A percentile compares a stretch with the other conserved stretches of the same genome.
Evolutionary conservation across 2,113 vertebrate genomes (phyloP).

Genomic region (Trogon surrucura): DNA sequence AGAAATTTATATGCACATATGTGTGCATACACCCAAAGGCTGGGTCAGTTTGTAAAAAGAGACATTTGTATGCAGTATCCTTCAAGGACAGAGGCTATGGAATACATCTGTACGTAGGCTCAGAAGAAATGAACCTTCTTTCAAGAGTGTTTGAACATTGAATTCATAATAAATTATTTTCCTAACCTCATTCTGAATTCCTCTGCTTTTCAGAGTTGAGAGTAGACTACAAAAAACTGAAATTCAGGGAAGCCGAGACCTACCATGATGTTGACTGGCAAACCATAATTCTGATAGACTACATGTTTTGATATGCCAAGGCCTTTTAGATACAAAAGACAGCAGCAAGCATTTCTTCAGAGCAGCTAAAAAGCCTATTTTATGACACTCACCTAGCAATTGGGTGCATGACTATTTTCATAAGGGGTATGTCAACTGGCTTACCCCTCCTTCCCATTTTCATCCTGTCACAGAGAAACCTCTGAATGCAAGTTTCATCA

Average conservation of each 20-base stretch:
- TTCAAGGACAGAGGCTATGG: not conserved
- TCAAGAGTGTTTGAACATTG: not conserved
- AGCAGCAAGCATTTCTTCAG: not conserved
- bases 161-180: not conserved
- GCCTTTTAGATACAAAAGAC: not conserved
- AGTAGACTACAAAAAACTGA: not conserved
- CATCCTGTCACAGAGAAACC: not conserved
- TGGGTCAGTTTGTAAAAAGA: not conserved
- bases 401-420: not conserved
- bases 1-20: not conserved
- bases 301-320: not conserved
- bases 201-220: not conserved
- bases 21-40: not conserved
- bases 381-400: not conserved
- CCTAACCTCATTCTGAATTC: not conserved
- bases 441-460: not conserved
- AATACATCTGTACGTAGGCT: not conserved
- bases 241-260: not conserved
- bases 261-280: not conserved
- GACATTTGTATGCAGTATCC: not conserved
- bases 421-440: not conserved
- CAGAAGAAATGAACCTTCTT: not conserved
- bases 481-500: not conserved
- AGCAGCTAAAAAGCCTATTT: not conserved
- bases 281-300: not conserved